A percentile compares a stretch with the other conserved stretches of the same genome.
Conservation (phyloP, 2,113 vertebrate species). For the Rhodinocichla rosea region DNA sequence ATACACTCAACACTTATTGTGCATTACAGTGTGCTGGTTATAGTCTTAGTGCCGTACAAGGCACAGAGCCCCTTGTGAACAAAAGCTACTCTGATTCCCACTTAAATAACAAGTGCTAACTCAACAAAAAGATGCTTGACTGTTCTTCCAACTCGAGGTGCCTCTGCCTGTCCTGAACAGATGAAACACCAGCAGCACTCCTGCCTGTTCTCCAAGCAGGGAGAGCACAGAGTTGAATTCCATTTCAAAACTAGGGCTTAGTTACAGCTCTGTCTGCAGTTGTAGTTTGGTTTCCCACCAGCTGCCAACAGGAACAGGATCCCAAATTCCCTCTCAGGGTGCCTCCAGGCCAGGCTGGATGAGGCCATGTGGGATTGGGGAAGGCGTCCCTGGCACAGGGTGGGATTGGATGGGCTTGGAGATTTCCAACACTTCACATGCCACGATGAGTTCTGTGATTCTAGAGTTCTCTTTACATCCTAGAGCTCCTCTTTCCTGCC, state of each 20-base stretch:
- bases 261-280: neutral
- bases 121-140: neutral
- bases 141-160: neutral
- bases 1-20: neutral
- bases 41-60: neutral
- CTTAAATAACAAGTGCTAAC: neutral
- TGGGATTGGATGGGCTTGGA: neutral
- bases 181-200: neutral
- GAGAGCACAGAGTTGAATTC: neutral
- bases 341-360: neutral
- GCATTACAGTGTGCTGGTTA: neutral
- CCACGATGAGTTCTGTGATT: neutral
- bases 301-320: neutral
- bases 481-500: neutral
- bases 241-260: accelerated
- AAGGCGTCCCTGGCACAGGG: neutral
- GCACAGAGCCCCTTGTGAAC: neutral
- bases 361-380: accelerated
- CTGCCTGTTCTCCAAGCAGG: neutral
- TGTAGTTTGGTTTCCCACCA: neutral
- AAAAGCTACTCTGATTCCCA: neutral
- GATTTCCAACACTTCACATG: neutral
- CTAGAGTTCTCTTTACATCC: neutral
- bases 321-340: neutral
- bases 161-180: accelerated